These are phyloP conservation scores for Epirrhoe tristata DNA, from an alignment of 2,888 invertebrate genomes.

Conservation along the genomic window DNA sequence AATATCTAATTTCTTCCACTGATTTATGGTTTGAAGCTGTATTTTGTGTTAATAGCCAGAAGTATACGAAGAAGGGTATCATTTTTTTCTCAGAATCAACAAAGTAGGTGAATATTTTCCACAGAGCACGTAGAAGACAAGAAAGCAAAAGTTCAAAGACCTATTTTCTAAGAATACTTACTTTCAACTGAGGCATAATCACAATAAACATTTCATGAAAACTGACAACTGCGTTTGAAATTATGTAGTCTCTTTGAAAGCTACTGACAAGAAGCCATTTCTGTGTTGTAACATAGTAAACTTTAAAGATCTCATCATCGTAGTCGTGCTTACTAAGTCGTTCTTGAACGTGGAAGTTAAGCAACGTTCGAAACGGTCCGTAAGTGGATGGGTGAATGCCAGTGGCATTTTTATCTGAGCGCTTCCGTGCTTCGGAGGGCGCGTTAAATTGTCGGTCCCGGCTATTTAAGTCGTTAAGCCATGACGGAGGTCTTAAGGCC, in stretches of 20 bases:
- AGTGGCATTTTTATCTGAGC: too few relatives aligned
- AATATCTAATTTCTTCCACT: not conserved
- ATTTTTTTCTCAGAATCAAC: not conserved
- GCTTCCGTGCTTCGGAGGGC: too few relatives aligned
- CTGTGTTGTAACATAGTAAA: not conserved
- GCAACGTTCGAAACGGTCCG: too few relatives aligned
- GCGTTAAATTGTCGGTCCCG: too few relatives aligned
- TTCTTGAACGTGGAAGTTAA: too few relatives aligned
- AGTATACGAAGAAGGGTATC: not conserved
- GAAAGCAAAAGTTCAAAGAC: slow-evolving; percentile 32
- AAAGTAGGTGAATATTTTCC: not conserved
- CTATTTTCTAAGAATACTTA: slow-evolving; percentile 23
- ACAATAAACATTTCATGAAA: slow-evolving; percentile 18
- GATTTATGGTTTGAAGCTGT: not conserved
- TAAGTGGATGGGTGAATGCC: too few relatives aligned
- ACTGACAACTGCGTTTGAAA: slow-evolving; percentile 13
- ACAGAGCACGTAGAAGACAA: not conserved
- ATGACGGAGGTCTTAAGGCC: too few relatives aligned
- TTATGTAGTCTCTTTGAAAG: slow-evolving; percentile 20
- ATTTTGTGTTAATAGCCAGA: not conserved
- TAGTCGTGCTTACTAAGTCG: too few relatives aligned
- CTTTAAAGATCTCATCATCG: not conserved
- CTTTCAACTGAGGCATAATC: not conserved
- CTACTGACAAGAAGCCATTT: not conserved
- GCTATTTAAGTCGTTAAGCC: too few relatives aligned